Conservation (phyloP, 1,140 invertebrate genomes). For the Drosophila persimilis region DNA sequence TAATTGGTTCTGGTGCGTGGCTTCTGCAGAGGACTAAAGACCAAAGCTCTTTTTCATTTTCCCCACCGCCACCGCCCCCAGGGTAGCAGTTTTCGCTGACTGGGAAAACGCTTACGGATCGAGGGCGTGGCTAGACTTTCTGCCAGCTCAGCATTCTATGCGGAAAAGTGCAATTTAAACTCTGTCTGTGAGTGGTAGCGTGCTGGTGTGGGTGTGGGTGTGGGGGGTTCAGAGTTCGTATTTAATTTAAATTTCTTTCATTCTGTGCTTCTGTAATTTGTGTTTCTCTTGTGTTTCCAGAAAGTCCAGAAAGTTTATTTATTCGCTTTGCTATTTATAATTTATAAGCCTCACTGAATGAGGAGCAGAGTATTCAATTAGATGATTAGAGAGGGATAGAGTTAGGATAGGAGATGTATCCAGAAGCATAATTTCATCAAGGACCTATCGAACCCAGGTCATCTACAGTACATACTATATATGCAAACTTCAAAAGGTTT, state of each 20-base stretch:
- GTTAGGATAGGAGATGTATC: too few relatives aligned
- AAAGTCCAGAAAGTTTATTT: too few relatives aligned
- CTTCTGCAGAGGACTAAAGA: conserved; percentile 19
- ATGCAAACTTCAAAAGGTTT: conserved; percentile 32
- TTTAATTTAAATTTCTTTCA: conserved; percentile 25
- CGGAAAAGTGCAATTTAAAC: conserved; percentile 50
- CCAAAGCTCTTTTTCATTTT: neutral
- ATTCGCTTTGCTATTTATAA: neutral
- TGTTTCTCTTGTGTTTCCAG: neutral
- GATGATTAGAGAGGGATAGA: too few relatives aligned
- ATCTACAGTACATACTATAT: neutral
- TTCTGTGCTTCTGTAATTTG: neutral
- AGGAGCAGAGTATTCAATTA: neutral
- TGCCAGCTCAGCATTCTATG: conserved; percentile 49
- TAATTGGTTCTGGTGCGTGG: conserved; percentile 68
- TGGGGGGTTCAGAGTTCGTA: neutral
- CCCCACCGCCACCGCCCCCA: neutral
- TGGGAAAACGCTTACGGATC: neutral
- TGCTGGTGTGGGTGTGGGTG: neutral
- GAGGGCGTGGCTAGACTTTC: conserved; percentile 39
- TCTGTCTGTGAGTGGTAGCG: conserved; percentile 25
- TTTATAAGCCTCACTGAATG: neutral
- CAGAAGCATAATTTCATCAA: too few relatives aligned
- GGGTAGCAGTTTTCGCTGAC: neutral
- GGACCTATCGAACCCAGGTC: neutral